These are phyloP conservation scores for Phalacrocorax brasilianus DNA, from an alignment of 2,113 vertebrate genomes.

Conservation along the genomic window DNA sequence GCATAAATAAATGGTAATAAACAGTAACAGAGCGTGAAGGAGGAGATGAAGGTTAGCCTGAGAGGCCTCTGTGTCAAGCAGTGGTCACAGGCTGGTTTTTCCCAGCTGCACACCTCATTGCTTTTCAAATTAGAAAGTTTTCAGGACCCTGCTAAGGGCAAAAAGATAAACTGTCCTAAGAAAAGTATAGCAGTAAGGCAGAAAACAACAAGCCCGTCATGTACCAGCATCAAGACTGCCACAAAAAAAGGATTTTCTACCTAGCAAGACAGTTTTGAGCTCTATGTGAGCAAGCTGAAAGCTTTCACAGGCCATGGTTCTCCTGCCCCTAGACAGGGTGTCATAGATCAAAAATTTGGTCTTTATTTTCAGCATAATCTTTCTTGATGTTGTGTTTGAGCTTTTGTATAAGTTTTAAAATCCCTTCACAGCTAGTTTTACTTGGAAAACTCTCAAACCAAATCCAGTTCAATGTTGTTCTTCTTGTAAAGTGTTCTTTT, in stretches of 20 bases:
- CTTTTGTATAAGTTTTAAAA: background rate
- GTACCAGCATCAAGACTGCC: background rate
- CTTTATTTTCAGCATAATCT: background rate
- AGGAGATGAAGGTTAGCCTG: conserved; percentile 14
- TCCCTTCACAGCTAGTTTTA: background rate
- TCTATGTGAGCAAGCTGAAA: background rate
- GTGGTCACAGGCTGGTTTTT: background rate
- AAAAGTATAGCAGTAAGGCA: background rate
- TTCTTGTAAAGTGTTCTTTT: background rate
- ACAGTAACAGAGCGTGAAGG: conserved; percentile 3
- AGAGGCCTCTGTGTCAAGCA: background rate
- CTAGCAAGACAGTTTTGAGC: background rate
- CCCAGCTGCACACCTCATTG: background rate
- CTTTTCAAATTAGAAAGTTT: background rate
- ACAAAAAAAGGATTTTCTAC: background rate
- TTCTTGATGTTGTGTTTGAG: background rate
- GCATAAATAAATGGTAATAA: conserved; percentile 3
- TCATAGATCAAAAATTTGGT: background rate
- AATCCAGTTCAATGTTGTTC: background rate
- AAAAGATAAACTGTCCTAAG: background rate
- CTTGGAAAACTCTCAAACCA: background rate
- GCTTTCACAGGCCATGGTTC: background rate
- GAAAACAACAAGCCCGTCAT: background rate
- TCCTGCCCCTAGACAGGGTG: background rate
- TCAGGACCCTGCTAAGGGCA: background rate